A percentile compares a stretch with the other conserved stretches of the same genome.
Conservation (phyloP, 2,113 vertebrate genomes). For the Ceyx cyanopectus region DNA sequence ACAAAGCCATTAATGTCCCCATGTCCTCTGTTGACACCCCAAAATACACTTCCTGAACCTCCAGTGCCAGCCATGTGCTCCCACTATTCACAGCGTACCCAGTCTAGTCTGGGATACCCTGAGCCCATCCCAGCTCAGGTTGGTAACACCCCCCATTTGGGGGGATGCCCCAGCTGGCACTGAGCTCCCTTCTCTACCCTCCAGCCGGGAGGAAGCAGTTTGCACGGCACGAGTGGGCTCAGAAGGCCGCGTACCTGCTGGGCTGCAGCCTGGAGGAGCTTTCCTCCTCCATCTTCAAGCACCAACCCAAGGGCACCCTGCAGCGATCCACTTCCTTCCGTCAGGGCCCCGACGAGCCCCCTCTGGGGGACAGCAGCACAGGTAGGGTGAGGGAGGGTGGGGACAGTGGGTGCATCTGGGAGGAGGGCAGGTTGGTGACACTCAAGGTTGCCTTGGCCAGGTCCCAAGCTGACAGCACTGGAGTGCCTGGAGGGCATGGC, state of each 20-base stretch:
- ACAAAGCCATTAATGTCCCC: accelerated
- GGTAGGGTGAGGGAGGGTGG: neutral
- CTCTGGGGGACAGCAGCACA: conserved; percentile 43
- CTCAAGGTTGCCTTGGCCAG: conserved; percentile 70
- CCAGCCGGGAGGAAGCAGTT: conserved; percentile 83
- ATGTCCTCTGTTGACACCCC: neutral
- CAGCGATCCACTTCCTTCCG: conserved; percentile 94
- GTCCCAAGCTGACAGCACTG: conserved; percentile 88
- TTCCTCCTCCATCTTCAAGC: conserved; percentile 94
- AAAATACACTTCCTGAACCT: neutral
- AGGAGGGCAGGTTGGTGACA: accelerated
- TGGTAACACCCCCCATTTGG: accelerated
- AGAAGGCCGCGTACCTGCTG: conserved; percentile 94
- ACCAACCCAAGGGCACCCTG: conserved; percentile 87
- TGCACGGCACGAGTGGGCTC: conserved; percentile 96
- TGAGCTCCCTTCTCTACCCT: neutral
- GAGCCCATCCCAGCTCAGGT: neutral
- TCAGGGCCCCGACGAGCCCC: conserved; percentile 82
- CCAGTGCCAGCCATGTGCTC: accelerated
- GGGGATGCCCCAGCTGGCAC: neutral
- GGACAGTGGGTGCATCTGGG: accelerated
- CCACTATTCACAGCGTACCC: neutral
- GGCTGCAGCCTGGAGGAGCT: conserved; percentile 94
- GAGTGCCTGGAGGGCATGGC: conserved; percentile 97
- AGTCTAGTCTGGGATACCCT: neutral